A percentile compares a stretch with the other conserved stretches of the same genome.
Evolutionary conservation across 2,888 invertebrate species (phyloP).

Genomic region (Pediacus dermestoides): DNA sequence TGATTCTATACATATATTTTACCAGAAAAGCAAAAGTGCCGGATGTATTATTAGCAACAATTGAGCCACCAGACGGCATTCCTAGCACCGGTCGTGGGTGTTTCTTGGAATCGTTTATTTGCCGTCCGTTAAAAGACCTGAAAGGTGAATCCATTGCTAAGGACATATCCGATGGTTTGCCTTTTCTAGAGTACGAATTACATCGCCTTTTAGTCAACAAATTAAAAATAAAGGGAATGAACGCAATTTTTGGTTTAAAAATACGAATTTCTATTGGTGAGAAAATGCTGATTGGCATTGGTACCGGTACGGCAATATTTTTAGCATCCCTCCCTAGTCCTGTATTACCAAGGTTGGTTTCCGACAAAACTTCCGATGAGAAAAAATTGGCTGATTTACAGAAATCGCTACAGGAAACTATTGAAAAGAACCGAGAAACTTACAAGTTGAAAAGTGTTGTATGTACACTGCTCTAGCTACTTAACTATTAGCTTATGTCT

Average conservation of each 20-base stretch:
- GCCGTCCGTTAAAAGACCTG: conserved; percentile 72
- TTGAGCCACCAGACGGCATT: conserved; percentile 76
- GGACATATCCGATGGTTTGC: conserved; percentile 92
- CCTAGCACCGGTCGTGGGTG: conserved; percentile 68
- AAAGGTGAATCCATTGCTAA: conserved; percentile 84
- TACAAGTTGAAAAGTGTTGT: conserved; percentile 58
- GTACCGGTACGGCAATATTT: conserved; percentile 82
- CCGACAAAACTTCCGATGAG: conserved; percentile 63
- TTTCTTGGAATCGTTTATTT: conserved; percentile 71
- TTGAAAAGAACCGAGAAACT: conserved; percentile 67
- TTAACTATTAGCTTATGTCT: conserved; percentile 1
- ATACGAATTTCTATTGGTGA: conserved; percentile 74
- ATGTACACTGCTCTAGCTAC: conserved; percentile 20
- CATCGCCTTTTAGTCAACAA: conserved; percentile 89
- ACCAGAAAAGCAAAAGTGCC: conserved; percentile 79
- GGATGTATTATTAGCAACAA: conserved; percentile 84
- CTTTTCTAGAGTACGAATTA: conserved; percentile 93
- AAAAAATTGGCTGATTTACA: conserved; percentile 66
- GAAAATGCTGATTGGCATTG: conserved; percentile 80
- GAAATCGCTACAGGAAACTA: conserved; percentile 65
- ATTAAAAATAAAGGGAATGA: conserved; percentile 90
- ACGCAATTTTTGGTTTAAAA: conserved; percentile 85
- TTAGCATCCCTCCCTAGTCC: conserved; percentile 76
- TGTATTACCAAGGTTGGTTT: conserved; percentile 66
- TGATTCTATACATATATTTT: conserved; percentile 26